These are phyloP conservation scores for Cossypha polioptera DNA, from an alignment of 2,797 vertebrate genomes.

Conservation along the genomic window DNA sequence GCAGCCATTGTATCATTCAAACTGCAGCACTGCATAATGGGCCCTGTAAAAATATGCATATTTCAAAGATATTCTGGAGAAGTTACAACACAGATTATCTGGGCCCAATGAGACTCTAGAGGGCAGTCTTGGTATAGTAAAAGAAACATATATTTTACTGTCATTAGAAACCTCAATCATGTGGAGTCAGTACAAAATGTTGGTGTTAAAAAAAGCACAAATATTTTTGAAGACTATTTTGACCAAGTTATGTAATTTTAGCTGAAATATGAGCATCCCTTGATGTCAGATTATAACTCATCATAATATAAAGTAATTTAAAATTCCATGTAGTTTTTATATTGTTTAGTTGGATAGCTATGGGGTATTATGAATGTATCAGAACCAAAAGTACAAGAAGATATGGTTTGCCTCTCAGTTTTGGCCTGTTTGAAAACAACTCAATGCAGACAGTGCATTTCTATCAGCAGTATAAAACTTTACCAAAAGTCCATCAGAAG, in stretches of 20 bases:
- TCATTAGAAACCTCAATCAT: background rate
- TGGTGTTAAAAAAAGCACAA: background rate
- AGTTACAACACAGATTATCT: constrained; percentile 24
- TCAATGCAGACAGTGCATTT: background rate
- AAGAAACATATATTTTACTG: background rate
- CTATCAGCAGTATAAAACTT: constrained; percentile 8
- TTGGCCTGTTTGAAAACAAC: background rate
- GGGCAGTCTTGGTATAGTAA: constrained; percentile 70
- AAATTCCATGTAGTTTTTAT: background rate
- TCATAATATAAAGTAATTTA: background rate
- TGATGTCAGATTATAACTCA: background rate
- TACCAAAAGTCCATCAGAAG: constrained; percentile 24
- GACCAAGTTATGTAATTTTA: background rate
- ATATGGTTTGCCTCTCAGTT: background rate
- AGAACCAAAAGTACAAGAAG: background rate
- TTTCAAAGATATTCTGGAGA: background rate
- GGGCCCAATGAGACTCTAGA: constrained; percentile 61
- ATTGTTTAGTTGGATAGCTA: background rate
- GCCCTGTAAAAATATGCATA: background rate
- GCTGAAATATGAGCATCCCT: background rate
- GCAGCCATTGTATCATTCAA: background rate
- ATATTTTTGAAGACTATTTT: background rate
- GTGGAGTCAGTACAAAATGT: background rate
- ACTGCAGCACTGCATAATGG: background rate
- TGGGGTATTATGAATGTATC: background rate